Base-by-base conservation (phyloP, 2,888 invertebrate species). In the Philhelius pedissequus region DNA sequence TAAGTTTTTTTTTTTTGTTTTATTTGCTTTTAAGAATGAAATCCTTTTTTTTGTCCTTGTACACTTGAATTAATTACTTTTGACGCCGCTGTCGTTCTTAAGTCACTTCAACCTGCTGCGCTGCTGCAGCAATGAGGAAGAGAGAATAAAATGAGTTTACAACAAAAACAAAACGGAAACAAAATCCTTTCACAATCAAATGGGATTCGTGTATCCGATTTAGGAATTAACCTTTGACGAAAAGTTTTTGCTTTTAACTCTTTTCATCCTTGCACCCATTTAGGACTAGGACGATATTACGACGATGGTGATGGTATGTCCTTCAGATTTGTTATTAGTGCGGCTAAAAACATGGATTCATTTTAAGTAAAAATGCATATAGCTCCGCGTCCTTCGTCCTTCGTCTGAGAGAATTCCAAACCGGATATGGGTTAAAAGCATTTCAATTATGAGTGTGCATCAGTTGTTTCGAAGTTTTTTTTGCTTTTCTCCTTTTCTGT, bases 11-110 rank as follows among this genome's bases (percentile, higher is more conserved):
- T 22, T 45, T 45, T 54, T 32, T 20, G 58, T 50, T 48, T n/a
- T 25, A 48, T n/a, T 48, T 48, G 22, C n/a, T 22, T 50, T 58
- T 50, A 30, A 18, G 22, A 62, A 43, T 43, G 5, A 9, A 74
- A 56, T 69, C 62, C 48, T 62, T 64, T 50, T 64, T 52, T 73
- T 69, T 74, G 73, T 74, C 73, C 73, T 83, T 73, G 68, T 66
- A 73, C 82, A 69, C 66, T 78, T 52, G 68, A 77, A 78, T 83
- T 83, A 73, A 78, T 83, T 82, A 77, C 82, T 82, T 73, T 73
- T 70, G 68, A 73, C 76, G 68, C 50, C 45, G 68, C 30, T 43
- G 48, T 32, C 45, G 64, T 20, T 40, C 60, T 60, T 25, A 38
- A 64, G 52, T 48, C 20, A 20, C 20, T 43, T 27, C 18, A 40